These are phyloP conservation scores for Phataginus tricuspis DNA, from an alignment of 2,797 vertebrate species.

Conservation along the genomic window DNA sequence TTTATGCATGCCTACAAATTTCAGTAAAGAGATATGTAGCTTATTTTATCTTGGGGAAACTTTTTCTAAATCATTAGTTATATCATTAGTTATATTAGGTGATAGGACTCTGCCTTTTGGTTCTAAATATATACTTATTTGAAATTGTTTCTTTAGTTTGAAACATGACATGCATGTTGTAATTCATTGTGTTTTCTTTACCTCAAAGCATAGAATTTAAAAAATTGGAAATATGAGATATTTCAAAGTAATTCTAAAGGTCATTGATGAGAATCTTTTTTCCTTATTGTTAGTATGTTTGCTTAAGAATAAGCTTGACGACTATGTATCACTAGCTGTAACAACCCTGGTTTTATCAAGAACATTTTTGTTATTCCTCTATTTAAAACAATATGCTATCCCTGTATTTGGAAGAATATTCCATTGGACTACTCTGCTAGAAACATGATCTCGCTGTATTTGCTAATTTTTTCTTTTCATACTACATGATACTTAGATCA, in stretches of 20 bases:
- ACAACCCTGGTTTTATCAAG: not conserved
- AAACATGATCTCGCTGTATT: not conserved
- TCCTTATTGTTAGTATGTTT: not conserved
- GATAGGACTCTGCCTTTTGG: not conserved
- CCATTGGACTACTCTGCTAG: not conserved
- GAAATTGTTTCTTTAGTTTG: not conserved
- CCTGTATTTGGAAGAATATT: not conserved
- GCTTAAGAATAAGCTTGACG: not conserved
- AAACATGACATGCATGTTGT: not conserved
- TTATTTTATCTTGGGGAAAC: not conserved
- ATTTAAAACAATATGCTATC: not conserved
- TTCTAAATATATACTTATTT: not conserved
- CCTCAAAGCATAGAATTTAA: not conserved
- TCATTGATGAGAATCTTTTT: not conserved
- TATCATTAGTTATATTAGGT: not conserved
- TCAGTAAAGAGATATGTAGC: not conserved
- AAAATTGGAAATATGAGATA: not conserved
- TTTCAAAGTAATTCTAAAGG: slow-evolving; percentile 5
- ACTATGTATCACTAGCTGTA: not conserved
- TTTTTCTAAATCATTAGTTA: no score
- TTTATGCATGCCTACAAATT: not conserved
- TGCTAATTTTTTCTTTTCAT: not conserved
- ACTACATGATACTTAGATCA: not conserved
- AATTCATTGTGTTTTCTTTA: not conserved
- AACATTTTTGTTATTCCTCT: not conserved